These are phyloP conservation scores for Muraenolepis orangiensis DNA, from an alignment of 2,797 vertebrate genomes.

Conservation along the genomic window DNA sequence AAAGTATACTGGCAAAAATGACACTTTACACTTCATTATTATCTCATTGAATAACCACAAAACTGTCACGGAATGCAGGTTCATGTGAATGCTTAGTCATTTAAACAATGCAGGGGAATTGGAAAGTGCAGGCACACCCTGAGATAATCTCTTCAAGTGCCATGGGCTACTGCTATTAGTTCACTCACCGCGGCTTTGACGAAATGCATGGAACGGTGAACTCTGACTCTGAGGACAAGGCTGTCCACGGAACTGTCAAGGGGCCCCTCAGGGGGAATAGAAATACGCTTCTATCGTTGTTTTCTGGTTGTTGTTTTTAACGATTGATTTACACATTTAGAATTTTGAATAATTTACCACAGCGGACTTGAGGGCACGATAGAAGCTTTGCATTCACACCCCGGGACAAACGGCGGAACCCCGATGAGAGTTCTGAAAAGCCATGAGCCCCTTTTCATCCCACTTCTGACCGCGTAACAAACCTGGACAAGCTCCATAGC, in stretches of 20 bases:
- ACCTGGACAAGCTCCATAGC: not conserved
- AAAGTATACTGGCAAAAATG: slow-evolving; percentile 10
- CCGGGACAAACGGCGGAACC: not conserved
- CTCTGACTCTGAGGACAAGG: slow-evolving; percentile 12
- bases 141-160: slow-evolving; percentile 36
- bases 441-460: not conserved
- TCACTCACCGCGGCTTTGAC: slow-evolving; percentile 12
- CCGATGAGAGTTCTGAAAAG: not conserved
- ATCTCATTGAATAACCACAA: slow-evolving; percentile 42
- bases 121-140: slow-evolving; percentile 52
- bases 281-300: not conserved
- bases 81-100: slow-evolving; percentile 57
- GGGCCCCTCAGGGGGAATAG: not conserved
- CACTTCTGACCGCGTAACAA: not conserved
- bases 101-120: slow-evolving; percentile 40
- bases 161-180: slow-evolving; percentile 27
- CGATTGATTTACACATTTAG: not conserved
- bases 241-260: slow-evolving; percentile 17
- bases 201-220: slow-evolving; percentile 12
- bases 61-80: slow-evolving; percentile 53
- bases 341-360: not conserved
- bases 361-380: not conserved
- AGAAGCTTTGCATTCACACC: not conserved
- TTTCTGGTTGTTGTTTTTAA: not conserved
- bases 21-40: slow-evolving; percentile 42